Base-by-base conservation (phyloP, 1,140 invertebrate species). In the Melipona quadrifasciata region DNA sequence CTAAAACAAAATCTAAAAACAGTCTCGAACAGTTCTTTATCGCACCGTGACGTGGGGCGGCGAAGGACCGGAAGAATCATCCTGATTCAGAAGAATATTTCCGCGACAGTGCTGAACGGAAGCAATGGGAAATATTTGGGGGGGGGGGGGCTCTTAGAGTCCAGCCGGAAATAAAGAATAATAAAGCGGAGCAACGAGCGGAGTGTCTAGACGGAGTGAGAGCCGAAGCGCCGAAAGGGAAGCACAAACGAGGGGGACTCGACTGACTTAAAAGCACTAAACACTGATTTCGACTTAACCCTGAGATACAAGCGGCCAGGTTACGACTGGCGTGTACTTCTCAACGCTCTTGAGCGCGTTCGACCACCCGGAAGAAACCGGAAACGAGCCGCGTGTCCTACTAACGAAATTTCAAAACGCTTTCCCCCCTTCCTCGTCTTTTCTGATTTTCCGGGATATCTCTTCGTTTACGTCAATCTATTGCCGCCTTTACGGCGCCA, bases 261-360 rank as follows among this genome's bases (percentile, higher is more conserved):
- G 71, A 78, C 90, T 92, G 90, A 92, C 92, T 93, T 92, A 91
- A 90, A 92, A 91, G 89, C 91, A 92, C 91, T 93, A 93, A 93
- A 93, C 92, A 93, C 90, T 92, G 92, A 93, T 93, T 92, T 89
- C 85, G 86, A 88, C 91, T 91, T 92, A 92, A 92, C 90, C 17
- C 75, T 92, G 87, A 93, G 88, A 92, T 92, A 92, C 90, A 91
- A 91, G 87, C 84, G 57, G 5, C 74, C 53, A 51, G 51, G 65
- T 55, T 80, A 57, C 82, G 68, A 51, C 31, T 57, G 67, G 31
- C n/a, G 16, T 51, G 51, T 19, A 58, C 27, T 75, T 27, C n/a
- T 31, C 19, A 16, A 21, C 11, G 2, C 34, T 17, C 19, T 58
- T 21, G 58, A 74, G 51, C 34, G 27, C n/a, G n/a, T n/a, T n/a